A percentile compares a stretch with the other conserved stretches of the same genome.
Evolutionary conservation across 2,888 invertebrate genomes (phyloP).

Genomic region (Hypomecis atomaria): DNA sequence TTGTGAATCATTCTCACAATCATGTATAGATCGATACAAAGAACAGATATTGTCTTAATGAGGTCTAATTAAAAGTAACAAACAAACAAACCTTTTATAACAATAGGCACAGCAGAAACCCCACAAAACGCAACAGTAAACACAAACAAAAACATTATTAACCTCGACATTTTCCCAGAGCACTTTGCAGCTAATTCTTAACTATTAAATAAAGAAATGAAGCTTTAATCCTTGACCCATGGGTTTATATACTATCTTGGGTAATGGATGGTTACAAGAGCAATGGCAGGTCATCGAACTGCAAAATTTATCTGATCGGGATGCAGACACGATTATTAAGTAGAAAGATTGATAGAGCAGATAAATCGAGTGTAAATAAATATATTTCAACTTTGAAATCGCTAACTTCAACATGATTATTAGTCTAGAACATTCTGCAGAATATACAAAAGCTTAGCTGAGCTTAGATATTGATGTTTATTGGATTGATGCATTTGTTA

Average conservation of each 20-base stretch:
- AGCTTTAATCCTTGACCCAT: conserved; percentile 39
- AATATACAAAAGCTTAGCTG: not conserved
- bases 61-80: not conserved
- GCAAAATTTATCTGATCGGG: conserved; percentile 32
- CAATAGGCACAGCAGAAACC: conserved; percentile 53
- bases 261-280: conserved; percentile 33
- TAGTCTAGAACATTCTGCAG: not conserved
- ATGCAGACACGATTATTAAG: conserved; percentile 36
- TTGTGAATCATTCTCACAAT: too few relatives aligned
- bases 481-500: too few relatives aligned
- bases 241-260: conserved; percentile 43
- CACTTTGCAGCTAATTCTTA: conserved; percentile 41
- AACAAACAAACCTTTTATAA: conserved; percentile 61
- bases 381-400: conserved; percentile 3
- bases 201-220: conserved; percentile 42
- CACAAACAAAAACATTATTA: conserved; percentile 26
- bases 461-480: too few relatives aligned
- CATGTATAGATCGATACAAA: too few relatives aligned
- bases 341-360: conserved; percentile 36
- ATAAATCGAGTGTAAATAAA: conserved; percentile 25
- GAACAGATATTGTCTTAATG: not conserved
- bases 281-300: conserved; percentile 40
- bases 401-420: not conserved
- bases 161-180: conserved; percentile 38
- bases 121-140: conserved; percentile 35